These are phyloP conservation scores for Drosophila vallismaia DNA, from an alignment of 2,888 invertebrate species.

Conservation along the genomic window DNA sequence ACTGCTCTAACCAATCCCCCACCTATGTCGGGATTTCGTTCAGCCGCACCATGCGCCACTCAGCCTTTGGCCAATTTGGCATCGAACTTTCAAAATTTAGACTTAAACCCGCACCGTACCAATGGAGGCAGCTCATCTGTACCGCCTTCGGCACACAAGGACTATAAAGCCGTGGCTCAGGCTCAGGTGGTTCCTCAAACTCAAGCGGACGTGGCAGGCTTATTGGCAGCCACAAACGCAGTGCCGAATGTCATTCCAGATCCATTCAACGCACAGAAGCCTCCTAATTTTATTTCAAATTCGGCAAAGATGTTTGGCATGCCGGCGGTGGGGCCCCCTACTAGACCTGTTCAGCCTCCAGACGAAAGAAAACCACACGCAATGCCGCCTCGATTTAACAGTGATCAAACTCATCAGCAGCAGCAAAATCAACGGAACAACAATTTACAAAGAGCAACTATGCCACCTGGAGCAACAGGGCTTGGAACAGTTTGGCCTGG, in stretches of 20 bases:
- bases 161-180: constrained; percentile 57
- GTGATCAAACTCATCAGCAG: constrained; percentile 37
- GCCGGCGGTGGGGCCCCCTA: constrained; percentile 3
- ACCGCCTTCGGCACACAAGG: constrained; percentile 28
- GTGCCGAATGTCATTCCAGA: constrained; percentile 49
- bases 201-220: constrained; percentile 18
- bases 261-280: constrained; percentile 48
- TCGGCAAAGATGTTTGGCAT: constrained; percentile 57
- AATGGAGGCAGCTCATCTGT: constrained; percentile 39
- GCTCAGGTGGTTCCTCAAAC: constrained; percentile 21
- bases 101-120: constrained; percentile 60
- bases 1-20: constrained; percentile 14
- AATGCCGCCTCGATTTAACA: constrained; percentile 5
- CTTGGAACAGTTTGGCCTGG: constrained; percentile 36
- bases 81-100: constrained; percentile 73
- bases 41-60: not conserved
- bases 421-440: constrained; percentile 56
- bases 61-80: constrained; percentile 41
- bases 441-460: constrained; percentile 46
- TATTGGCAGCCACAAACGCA: constrained; percentile 28
- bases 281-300: constrained; percentile 27
- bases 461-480: not conserved
- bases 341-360: constrained; percentile 2
- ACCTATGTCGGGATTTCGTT: constrained; percentile 1
- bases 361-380: constrained; percentile 21